Evolutionary conservation across 2,888 invertebrate genomes (phyloP).

Genomic region (Mimachlamys varia): DNA sequence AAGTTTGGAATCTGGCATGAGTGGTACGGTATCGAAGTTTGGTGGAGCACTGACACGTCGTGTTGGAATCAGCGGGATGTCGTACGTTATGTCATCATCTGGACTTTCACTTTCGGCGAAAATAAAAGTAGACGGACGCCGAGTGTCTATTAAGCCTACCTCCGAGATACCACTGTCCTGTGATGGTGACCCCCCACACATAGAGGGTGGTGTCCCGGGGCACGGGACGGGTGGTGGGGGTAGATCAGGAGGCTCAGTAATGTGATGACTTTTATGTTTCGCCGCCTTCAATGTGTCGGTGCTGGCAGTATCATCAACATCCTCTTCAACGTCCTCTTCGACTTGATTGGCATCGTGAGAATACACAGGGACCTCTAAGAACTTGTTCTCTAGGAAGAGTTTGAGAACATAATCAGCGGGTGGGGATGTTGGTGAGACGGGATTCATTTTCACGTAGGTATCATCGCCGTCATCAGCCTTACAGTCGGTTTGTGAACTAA

Average conservation of each 20-base stretch:
- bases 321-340: too few relatives aligned
- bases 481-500: neutral
- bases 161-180: conserved; percentile 43
- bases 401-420: conserved; percentile 41
- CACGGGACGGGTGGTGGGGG: conserved; percentile 39
- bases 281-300: neutral
- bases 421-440: neutral
- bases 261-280: neutral
- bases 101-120: conserved; percentile 54
- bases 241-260: conserved; percentile 3
- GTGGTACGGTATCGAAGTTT: neutral
- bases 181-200: conserved; percentile 18
- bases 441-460: neutral
- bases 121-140: conserved; percentile 60
- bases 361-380: conserved; percentile 39
- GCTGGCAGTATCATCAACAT: neutral
- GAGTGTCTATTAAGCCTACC: neutral
- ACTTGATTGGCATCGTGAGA: neutral
- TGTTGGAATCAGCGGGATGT: conserved; percentile 45
- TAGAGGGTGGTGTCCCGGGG: conserved; percentile 40
- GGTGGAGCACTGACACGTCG: conserved; percentile 49
- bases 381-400: conserved; percentile 43
- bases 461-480: neutral
- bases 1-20: neutral
- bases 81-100: conserved; percentile 45